Percentiles rank a stretch among this genome's conserved stretches.
Conservation (phyloP, 2,797 vertebrate species). For the Silurus aristotelis region DNA sequence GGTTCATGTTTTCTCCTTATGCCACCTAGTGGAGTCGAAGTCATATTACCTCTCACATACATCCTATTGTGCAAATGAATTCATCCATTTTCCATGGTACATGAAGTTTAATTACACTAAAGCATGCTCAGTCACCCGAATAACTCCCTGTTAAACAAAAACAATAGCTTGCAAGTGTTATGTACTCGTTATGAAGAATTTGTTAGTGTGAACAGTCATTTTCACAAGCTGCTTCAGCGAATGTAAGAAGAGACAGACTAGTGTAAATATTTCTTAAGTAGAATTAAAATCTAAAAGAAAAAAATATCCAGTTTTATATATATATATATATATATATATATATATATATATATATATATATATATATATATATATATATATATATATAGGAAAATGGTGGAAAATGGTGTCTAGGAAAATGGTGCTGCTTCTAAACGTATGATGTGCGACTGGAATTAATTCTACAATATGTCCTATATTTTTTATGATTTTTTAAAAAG, state of each 20-base stretch:
- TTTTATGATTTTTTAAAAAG: not conserved
- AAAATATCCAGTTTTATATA: no score
- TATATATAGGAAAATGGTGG: no score
- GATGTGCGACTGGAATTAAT: not conserved
- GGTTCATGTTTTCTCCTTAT: conserved; percentile 51
- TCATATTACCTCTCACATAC: conserved; percentile 9
- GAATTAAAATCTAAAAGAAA: not conserved
- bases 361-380: no score
- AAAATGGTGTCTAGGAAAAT: no score
- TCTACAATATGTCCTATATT: not conserved
- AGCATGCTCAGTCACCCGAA: conserved; percentile 8
- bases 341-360: no score
- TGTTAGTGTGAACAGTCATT: conserved; percentile 6
- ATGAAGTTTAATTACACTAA: conserved; percentile 28
- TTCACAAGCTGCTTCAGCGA: not conserved
- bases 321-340: no score
- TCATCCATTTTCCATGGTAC: conserved; percentile 11
- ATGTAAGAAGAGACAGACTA: not conserved
- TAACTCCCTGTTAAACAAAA: conserved; percentile 23
- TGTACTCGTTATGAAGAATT: conserved; percentile 5
- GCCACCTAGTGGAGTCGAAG: conserved; percentile 69
- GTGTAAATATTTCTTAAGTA: not conserved
- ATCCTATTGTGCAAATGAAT: not conserved
- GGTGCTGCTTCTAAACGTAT: not conserved
- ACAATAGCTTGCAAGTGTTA: conserved; percentile 3